Percentiles rank a stretch among this genome's conserved stretches.
These are phyloP conservation scores for Agrochola circellaris DNA, from an alignment of 2,888 invertebrate species.

Conservation along the genomic window DNA sequence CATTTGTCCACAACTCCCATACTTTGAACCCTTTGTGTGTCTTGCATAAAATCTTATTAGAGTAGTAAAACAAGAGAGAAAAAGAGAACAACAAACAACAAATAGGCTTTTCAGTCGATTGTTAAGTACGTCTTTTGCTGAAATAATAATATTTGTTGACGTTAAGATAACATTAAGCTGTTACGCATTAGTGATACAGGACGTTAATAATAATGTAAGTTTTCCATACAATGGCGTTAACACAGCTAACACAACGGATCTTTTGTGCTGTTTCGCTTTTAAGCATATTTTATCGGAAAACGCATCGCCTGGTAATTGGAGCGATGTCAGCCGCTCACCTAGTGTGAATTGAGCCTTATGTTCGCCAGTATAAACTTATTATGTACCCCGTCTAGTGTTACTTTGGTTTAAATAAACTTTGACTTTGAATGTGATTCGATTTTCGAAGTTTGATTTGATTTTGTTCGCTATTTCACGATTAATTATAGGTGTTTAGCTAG, in stretches of 20 bases:
- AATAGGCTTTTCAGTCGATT: background rate
- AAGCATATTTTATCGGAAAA: constrained; percentile 27
- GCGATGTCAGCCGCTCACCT: constrained; percentile 17
- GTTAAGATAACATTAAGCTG: background rate
- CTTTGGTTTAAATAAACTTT: constrained; percentile 55
- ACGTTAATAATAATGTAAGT: background rate
- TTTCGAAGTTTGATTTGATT: constrained; percentile 62
- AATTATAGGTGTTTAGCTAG: constrained; percentile 35
- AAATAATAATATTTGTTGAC: background rate
- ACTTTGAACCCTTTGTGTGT: background rate
- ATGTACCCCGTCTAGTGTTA: constrained; percentile 42
- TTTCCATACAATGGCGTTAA: constrained; percentile 9
- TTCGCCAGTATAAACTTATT: constrained; percentile 42
- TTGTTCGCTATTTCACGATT: constrained; percentile 54
- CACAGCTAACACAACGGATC: background rate
- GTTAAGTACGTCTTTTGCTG: background rate
- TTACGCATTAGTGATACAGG: constrained; percentile 8
- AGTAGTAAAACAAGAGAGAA: background rate
- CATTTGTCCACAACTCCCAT: background rate
- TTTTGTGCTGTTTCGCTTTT: constrained; percentile 23
- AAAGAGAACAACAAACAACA: too few relatives aligned
- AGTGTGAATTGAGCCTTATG: constrained; percentile 38
- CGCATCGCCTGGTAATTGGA: constrained; percentile 43
- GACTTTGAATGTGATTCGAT: constrained; percentile 56
- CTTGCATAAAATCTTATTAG: background rate